A percentile compares a stretch with the other conserved stretches of the same genome.
Evolutionary conservation across 2,113 vertebrate species (phyloP).

Genomic region (Leptosomus discolor): DNA sequence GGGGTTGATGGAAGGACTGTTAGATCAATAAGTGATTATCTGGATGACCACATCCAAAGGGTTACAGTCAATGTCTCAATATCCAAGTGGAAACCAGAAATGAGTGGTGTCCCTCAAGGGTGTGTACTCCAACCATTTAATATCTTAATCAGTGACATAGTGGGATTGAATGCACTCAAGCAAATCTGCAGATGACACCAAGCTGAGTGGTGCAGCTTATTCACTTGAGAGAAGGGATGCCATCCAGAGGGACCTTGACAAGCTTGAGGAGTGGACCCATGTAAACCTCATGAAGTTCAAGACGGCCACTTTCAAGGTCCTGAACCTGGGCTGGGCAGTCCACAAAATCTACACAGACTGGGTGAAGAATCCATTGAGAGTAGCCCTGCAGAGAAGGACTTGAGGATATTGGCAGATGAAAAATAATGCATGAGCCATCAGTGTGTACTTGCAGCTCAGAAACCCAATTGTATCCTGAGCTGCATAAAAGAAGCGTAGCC

Average conservation of each 20-base stretch:
- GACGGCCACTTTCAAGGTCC: background rate
- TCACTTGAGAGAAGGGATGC: background rate
- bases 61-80: background rate
- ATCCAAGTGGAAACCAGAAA: background rate
- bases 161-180: background rate
- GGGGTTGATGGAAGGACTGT: background rate
- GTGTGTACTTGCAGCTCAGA: background rate
- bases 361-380: background rate
- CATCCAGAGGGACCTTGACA: background rate
- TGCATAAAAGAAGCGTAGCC: background rate
- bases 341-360: background rate
- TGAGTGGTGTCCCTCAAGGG: too few relatives aligned
- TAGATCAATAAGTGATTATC: background rate
- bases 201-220: background rate
- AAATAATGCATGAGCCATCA: fast-evolving
- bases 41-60: too few relatives aligned
- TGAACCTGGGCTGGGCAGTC: background rate
- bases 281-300: background rate
- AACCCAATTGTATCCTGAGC: background rate
- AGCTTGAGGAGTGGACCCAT: background rate
- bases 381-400: background rate
- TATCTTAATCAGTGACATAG: background rate
- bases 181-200: background rate
- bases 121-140: background rate
- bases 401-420: background rate